Evolutionary conservation across 2,797 vertebrate species (phyloP), one percentile per base, ranked within the genome.

Genomic region (Florisuga fusca): DNA sequence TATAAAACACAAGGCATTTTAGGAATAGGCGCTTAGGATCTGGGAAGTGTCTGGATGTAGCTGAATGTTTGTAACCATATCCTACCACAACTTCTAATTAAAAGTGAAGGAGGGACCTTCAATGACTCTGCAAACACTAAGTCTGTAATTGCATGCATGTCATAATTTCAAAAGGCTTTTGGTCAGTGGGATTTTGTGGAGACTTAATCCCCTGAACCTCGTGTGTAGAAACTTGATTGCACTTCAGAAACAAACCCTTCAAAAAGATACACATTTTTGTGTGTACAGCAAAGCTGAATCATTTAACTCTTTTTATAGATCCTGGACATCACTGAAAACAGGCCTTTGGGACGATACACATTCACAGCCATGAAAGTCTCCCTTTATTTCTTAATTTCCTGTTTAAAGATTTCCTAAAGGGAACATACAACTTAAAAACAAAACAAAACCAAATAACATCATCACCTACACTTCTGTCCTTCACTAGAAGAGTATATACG

Each of bases 381-480:
- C 51, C 43, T 91, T 72, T 12, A 62, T 94, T 96, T 94, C 43
- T 91, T 72, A 12, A 62, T 94, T 96, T 94, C 69, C 73, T 79
- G 38, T 75, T 84, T 58, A 51, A 84, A 66, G 66, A 41, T 66
- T 63, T 31, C 83, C 83, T 72, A 25, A 45, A 33, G 83, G 80
- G 27, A 81, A 68, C 20, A 69, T 48, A 22, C 20, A 71, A 71
- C 19, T 64, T 61, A 66, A 5, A 66, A 51, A 13, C 29, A 55
- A 89, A 59, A 75, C 34, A 80, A 94, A 94, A 89, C 55, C 53
- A 61, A 48, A 12, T 91, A 46, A 71, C 25, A 20, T 76, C 85
- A 90, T 63, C 74, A 79, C 38, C 53, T 58, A 62, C 43, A 69
- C n/a, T 96, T 81, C 34, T 76, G 29, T 0, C 0, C 58, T 79